These are phyloP conservation scores for Propithecus coquereli DNA, from an alignment of 2,113 vertebrate species.

Conservation along the genomic window DNA sequence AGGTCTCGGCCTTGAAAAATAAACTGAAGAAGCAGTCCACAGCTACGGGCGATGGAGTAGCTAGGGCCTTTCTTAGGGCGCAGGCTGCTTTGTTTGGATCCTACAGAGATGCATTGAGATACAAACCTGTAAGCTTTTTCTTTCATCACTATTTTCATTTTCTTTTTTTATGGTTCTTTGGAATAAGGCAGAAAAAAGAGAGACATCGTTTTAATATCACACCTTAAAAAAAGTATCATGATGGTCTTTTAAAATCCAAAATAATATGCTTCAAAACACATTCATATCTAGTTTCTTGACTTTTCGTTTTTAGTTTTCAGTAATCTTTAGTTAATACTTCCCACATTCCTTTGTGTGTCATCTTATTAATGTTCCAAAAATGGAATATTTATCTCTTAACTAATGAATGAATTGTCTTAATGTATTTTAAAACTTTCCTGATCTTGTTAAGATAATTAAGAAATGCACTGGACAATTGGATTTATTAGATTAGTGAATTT, in stretches of 20 bases:
- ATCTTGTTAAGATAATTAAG: background rate
- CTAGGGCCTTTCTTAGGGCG: slow-evolving; percentile 92
- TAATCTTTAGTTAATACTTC: background rate
- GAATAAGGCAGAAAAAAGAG: background rate
- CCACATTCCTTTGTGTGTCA: background rate
- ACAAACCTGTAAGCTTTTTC: slow-evolving; percentile 92
- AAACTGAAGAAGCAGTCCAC: slow-evolving; percentile 99
- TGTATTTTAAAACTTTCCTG: background rate
- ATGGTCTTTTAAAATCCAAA: background rate
- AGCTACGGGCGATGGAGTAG: slow-evolving; percentile 94
- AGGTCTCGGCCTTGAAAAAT: slow-evolving; percentile 96
- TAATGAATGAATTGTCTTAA: background rate
- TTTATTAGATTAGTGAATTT: background rate
- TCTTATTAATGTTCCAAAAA: background rate
- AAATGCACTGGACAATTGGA: background rate
- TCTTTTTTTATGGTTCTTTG: background rate
- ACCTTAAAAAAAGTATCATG: background rate
- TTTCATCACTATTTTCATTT: background rate
- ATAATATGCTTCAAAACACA: background rate
- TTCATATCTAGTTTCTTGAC: background rate
- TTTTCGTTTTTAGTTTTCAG: background rate
- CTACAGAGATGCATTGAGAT: slow-evolving; percentile 97
- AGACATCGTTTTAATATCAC: background rate
- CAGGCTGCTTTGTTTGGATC: slow-evolving; percentile 97
- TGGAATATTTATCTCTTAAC: background rate